Percentiles rank a stretch among this genome's conserved stretches.
These are phyloP conservation scores for Timema cristinae DNA, from an alignment of 2,888 invertebrate genomes.

Conservation along the genomic window DNA sequence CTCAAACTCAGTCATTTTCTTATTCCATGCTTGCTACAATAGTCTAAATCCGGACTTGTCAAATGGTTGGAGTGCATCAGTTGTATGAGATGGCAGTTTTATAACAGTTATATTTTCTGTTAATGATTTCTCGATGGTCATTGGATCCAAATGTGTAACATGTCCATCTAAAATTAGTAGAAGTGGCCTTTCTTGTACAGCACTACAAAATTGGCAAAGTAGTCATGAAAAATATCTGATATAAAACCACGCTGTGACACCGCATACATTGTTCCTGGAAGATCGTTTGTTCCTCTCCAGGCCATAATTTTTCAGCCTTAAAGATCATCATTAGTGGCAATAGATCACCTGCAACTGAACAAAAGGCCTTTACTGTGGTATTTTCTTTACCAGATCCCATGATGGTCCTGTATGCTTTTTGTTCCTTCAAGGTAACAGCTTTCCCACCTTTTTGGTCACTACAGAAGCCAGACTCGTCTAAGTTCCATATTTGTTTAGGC, in stretches of 20 bases:
- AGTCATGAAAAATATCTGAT: slow-evolving; percentile 10
- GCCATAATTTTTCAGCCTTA: slow-evolving; percentile 13
- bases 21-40: not conserved
- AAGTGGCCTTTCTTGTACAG: no score
- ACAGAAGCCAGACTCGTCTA: no score
- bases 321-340: slow-evolving; percentile 30
- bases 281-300: slow-evolving; percentile 18
- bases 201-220: no score
- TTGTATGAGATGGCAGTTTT: slow-evolving; percentile 16
- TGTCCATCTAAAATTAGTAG: no score
- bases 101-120: no score
- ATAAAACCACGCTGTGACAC: slow-evolving; percentile 7
- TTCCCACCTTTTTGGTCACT: no score
- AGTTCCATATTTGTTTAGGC: no score
- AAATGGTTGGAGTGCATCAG: slow-evolving; percentile 20
- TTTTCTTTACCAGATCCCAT: slow-evolving; percentile 32
- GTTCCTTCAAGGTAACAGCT: no score
- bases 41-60: slow-evolving; percentile 15
- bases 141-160: no score
- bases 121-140: no score
- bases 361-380: slow-evolving; percentile 32
- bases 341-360: slow-evolving; percentile 30
- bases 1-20: not conserved
- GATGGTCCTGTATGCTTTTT: slow-evolving; percentile 31
- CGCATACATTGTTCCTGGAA: slow-evolving; percentile 11